Conservation (phyloP, 2,797 vertebrate genomes). For the Anguilla megastoma region DNA sequence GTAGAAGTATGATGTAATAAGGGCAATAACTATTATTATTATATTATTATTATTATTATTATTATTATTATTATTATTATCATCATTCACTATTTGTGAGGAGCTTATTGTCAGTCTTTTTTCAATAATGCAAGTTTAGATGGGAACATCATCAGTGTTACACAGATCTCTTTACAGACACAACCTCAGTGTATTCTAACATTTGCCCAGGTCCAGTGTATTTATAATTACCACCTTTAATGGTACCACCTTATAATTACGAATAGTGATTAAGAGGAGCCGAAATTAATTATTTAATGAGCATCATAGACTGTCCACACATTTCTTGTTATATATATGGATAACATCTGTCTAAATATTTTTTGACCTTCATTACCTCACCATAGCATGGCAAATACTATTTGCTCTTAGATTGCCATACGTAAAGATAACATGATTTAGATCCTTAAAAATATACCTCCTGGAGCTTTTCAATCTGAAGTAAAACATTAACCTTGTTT, state of each 20-base stretch:
- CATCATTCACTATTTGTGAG: background rate
- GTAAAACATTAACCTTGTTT: constrained; percentile 74
- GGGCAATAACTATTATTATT: background rate
- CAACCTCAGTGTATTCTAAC: constrained; percentile 63
- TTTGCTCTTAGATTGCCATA: constrained; percentile 65
- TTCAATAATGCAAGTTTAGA: constrained; percentile 44
- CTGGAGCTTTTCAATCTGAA: constrained; percentile 63
- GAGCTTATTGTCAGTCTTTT: constrained; percentile 10
- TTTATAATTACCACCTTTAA: constrained; percentile 78
- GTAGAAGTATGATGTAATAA: no score
- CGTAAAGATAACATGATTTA: constrained; percentile 65
- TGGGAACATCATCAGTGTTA: constrained; percentile 39
- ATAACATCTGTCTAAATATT: constrained; percentile 67
- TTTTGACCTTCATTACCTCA: constrained; percentile 67
- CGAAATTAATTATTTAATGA: constrained; percentile 24
- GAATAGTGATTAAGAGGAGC: constrained; percentile 40
- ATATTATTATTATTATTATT: background rate
- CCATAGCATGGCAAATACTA: constrained; percentile 57
- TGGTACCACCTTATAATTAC: constrained; percentile 63
- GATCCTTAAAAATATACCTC: constrained; percentile 71
- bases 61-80: background rate
- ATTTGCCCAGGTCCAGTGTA: constrained; percentile 68
- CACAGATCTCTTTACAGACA: constrained; percentile 41
- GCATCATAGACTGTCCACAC: constrained; percentile 64
- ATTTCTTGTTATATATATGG: constrained; percentile 51